Conservation (phyloP, 2,888 invertebrate genomes). For the Leucania comma region DNA sequence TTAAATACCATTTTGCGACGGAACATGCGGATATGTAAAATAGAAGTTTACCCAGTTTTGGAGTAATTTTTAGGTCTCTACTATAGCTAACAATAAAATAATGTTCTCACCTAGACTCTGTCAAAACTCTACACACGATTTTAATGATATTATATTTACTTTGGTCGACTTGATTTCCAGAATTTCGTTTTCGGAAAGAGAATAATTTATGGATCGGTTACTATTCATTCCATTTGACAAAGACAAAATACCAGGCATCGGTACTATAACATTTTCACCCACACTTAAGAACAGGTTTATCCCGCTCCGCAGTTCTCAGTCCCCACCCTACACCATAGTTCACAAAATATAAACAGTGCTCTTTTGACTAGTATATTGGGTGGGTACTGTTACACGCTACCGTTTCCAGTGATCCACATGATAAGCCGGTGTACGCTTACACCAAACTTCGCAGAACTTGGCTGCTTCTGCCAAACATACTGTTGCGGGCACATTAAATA, state of each 20-base stretch:
- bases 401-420: constrained; percentile 77
- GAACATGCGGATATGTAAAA: not conserved
- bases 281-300: not conserved
- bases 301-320: constrained; percentile 45
- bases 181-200: not conserved
- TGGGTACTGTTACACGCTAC: constrained; percentile 76
- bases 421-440: constrained; percentile 67
- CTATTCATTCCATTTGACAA: no score
- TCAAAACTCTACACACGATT: no score
- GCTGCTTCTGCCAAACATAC: constrained; percentile 56
- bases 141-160: not conserved
- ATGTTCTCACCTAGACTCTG: not conserved
- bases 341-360: constrained; percentile 82
- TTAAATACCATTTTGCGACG: not conserved
- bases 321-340: constrained; percentile 73
- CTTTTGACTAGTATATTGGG: constrained; percentile 68
- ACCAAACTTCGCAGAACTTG: constrained; percentile 62
- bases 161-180: not conserved
- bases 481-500: constrained; percentile 44
- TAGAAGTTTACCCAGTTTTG: not conserved
- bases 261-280: not conserved
- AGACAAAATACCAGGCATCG: no score
- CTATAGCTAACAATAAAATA: not conserved
- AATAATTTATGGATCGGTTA: not conserved
- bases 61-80: no score